Percentiles rank a stretch among this genome's conserved stretches.
phyloP scores from a whole-genome alignment of 2,888 invertebrate genomes.

The Parochlus steinenii region DNA sequence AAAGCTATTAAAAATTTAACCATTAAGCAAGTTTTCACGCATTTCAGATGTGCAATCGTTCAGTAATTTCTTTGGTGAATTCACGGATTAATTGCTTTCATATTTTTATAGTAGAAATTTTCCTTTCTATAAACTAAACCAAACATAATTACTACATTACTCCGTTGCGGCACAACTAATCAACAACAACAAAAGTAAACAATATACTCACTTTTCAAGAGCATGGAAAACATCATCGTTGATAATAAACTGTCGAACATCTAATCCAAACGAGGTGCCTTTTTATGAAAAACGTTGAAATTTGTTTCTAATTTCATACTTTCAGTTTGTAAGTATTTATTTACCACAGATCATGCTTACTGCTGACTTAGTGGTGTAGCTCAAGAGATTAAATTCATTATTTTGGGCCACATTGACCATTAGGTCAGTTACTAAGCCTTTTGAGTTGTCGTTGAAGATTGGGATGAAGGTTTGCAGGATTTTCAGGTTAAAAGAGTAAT shows the following conservation, averaged over 20 bases:
- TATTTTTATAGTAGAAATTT: not conserved
- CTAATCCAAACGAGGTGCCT: conserved; percentile 11
- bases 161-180: not conserved
- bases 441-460: conserved; percentile 14
- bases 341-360: conserved; percentile 15
- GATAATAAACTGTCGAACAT: conserved; percentile 4
- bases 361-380: conserved; percentile 12
- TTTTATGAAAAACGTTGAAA: not conserved
- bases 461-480: conserved; percentile 15
- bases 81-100: not conserved
- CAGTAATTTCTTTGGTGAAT: conserved; percentile 1
- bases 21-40: too few relatives aligned
- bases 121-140: not conserved
- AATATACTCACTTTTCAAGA: conserved; percentile 8
- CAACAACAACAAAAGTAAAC: not conserved
- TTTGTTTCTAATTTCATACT: not conserved
- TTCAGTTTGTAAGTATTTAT: conserved; percentile 1
- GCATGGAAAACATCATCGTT: conserved; percentile 10
- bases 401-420: conserved; percentile 10
- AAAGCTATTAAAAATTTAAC: too few relatives aligned
- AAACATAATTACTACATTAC: not conserved
- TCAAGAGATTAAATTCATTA: conserved; percentile 12
- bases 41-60: too few relatives aligned
- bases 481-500: conserved; percentile 15
- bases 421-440: conserved; percentile 14